phyloP scores from a whole-genome alignment of 2,888 invertebrate species.

The Leptopilina myrica region DNA sequence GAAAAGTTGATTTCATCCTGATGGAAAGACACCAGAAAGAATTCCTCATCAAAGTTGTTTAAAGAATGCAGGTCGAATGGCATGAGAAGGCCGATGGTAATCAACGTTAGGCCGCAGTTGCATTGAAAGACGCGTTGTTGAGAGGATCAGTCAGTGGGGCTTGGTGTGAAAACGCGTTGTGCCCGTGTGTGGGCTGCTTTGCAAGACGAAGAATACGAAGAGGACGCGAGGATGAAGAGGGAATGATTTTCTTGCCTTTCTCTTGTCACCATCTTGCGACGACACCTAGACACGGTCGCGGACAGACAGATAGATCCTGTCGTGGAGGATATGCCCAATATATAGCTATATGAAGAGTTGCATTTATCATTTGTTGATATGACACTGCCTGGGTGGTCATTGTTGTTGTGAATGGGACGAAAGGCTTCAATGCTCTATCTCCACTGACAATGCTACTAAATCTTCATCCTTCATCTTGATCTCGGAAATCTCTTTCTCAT shows the following conservation, averaged over 20 bases:
- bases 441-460: conserved; percentile 66
- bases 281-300: conserved; percentile 42
- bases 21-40: not conserved
- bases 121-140: conserved; percentile 70
- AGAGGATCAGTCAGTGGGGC: conserved; percentile 69
- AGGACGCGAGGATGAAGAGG: conserved; percentile 36
- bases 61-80: conserved; percentile 31
- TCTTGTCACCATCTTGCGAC: conserved; percentile 40
- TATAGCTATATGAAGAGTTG: conserved; percentile 50
- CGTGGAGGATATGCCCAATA: conserved; percentile 56
- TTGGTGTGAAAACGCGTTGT: conserved; percentile 36
- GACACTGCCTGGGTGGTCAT: conserved; percentile 68
- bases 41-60: conserved; percentile 3
- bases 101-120: conserved; percentile 64
- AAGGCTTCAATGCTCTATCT: conserved; percentile 69
- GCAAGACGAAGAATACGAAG: conserved; percentile 27
- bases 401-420: conserved; percentile 59
- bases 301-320: conserved; percentile 53
- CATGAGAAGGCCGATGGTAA: conserved; percentile 54
- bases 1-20: not conserved
- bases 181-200: conserved; percentile 25
- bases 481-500: conserved; percentile 34
- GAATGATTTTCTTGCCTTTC: conserved; percentile 43
- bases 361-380: conserved; percentile 71
- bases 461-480: conserved; percentile 43